A percentile compares a stretch with the other conserved stretches of the same genome.
Evolutionary conservation across 1,140 invertebrate genomes (phyloP).

Genomic region (Mesaphorura yosii): DNA sequence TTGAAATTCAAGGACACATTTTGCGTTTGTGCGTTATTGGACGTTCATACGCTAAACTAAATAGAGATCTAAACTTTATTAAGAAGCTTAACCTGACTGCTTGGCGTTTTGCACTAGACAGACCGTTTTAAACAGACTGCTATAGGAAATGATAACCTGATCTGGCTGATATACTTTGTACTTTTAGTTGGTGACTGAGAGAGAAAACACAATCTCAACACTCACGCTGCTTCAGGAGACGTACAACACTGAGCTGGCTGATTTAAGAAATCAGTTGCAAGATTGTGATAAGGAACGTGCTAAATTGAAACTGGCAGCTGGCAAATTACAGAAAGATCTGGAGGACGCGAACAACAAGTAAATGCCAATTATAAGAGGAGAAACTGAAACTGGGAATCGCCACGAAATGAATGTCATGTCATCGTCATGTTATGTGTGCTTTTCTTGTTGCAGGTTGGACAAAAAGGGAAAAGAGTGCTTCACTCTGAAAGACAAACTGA

Average conservation of each 20-base stretch:
- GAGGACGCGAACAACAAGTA: slow-evolving; percentile 19
- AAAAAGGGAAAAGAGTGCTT: slow-evolving; percentile 17
- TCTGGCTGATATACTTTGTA: neutral
- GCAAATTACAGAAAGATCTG: slow-evolving; percentile 19
- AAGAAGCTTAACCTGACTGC: neutral
- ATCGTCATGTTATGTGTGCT: too few species aligned
- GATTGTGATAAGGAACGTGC: slow-evolving; percentile 21
- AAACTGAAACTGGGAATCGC: neutral
- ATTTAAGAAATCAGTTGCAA: slow-evolving; percentile 15
- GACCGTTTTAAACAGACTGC: too few species aligned
- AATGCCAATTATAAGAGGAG: neutral
- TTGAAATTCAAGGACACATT: too few species aligned
- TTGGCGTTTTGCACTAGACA: too few species aligned
- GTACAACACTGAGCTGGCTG: slow-evolving; percentile 20
- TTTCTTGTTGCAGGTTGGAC: slow-evolving; percentile 12
- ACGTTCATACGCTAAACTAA: neutral
- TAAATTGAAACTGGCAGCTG: slow-evolving; percentile 9
- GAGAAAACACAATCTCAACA: slow-evolving; percentile 21
- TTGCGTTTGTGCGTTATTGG: too few species aligned
- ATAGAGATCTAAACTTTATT: neutral
- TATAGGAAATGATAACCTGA: too few species aligned
- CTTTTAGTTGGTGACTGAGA: slow-evolving; percentile 18
- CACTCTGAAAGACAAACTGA: slow-evolving; percentile 15
- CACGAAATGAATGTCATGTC: neutral
- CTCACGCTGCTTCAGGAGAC: slow-evolving; percentile 19